Conservation (phyloP, 2,797 vertebrate genomes). For the Sarcoramphus papa region DNA sequence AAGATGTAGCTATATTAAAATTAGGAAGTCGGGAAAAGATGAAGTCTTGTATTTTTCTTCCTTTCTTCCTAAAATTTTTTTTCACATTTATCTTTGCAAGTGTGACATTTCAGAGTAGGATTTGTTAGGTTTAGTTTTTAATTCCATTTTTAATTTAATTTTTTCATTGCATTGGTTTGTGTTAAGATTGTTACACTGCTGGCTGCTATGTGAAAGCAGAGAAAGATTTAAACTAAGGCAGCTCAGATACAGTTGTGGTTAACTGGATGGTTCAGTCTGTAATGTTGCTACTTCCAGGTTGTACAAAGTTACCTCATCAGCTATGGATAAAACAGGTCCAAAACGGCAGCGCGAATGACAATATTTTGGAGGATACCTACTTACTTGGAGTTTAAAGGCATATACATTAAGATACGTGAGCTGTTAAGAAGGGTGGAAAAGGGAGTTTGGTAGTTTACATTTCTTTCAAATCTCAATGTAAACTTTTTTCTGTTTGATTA, state of each 20-base stretch:
- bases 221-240: neutral
- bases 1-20: neutral
- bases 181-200: neutral
- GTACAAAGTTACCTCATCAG: neutral
- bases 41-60: neutral
- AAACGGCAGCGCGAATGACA: neutral
- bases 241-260: neutral
- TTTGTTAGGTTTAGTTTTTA: neutral
- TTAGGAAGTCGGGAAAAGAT: neutral
- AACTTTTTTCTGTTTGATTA: neutral
- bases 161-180: neutral
- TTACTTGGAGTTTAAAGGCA: neutral
- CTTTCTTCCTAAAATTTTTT: neutral
- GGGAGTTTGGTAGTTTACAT: neutral
- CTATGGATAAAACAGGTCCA: neutral
- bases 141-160: neutral
- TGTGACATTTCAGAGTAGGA: neutral
- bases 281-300: neutral
- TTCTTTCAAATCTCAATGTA: neutral
- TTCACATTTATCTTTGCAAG: neutral
- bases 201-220: neutral
- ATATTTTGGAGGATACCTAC: neutral
- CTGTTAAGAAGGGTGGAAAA: neutral
- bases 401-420: neutral
- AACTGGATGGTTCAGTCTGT: neutral